phyloP scores from a whole-genome alignment of 30 jellyfish, hydroid and myxozoan genomes.

The Nemopilema nomurai region DNA sequence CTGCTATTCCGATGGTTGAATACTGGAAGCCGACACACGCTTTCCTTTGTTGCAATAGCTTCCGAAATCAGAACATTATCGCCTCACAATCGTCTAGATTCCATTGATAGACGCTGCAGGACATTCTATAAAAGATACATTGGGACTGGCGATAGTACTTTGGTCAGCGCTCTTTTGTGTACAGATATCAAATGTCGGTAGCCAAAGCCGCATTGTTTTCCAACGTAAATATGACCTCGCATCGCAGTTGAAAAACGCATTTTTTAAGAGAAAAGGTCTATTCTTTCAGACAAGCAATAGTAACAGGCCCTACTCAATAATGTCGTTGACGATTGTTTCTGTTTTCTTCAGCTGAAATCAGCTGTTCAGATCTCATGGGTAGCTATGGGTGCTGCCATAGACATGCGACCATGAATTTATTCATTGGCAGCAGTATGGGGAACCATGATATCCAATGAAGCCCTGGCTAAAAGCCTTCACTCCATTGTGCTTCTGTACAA shows the following conservation, averaged over 20 bases:
- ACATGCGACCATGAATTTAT: conserved; percentile 33
- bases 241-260: conserved; percentile 27
- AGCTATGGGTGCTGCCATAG: conserved; percentile 14
- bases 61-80: conserved; percentile 51
- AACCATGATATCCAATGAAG: neutral
- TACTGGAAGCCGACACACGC: conserved; percentile 20
- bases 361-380: conserved; percentile 46
- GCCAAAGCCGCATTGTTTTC: conserved; percentile 47
- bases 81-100: conserved; percentile 9
- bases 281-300: conserved; percentile 26
- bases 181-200: conserved; percentile 31
- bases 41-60: conserved; percentile 31
- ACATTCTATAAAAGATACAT: conserved; percentile 43
- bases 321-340: conserved; percentile 35
- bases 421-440: neutral
- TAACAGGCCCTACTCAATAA: conserved; percentile 36
- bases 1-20: conserved; percentile 2
- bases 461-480: neutral
- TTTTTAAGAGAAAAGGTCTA: conserved; percentile 7
- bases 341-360: conserved; percentile 6
- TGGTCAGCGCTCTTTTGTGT: conserved; percentile 34
- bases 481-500: neutral
- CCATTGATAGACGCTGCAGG: conserved; percentile 34
- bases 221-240: conserved; percentile 56
- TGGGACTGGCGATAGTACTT: conserved; percentile 27